Percentiles rank a stretch among this genome's conserved stretches.
phyloP scores from a whole-genome alignment of 2,888 invertebrate species.

The Heliconius aoede region DNA sequence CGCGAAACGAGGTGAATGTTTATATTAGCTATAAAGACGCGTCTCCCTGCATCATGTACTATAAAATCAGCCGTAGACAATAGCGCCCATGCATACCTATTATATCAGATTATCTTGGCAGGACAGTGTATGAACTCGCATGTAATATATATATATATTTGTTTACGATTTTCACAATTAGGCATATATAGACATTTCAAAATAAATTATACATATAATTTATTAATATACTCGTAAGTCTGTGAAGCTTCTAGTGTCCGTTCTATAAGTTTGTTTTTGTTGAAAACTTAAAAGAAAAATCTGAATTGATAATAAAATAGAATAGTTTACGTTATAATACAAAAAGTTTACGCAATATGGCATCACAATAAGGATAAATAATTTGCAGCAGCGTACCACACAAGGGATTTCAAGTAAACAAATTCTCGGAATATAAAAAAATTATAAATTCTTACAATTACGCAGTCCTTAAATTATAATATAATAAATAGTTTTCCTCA shows the following conservation, averaged over 20 bases:
- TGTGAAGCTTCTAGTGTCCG: not conserved
- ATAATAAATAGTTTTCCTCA: conserved; percentile 33
- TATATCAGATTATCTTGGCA: conserved; percentile 12
- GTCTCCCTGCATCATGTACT: conserved; percentile 10
- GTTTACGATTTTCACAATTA: not conserved
- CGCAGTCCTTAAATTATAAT: conserved; percentile 4
- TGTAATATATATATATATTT: not conserved
- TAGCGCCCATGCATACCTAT: conserved; percentile 10
- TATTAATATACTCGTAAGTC: not conserved
- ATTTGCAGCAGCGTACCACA: not conserved
- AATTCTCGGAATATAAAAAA: conserved; percentile 4
- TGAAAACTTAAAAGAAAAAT: not conserved
- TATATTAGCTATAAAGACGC: conserved; percentile 13
- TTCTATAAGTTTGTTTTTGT: not conserved
- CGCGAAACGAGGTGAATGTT: conserved; percentile 8
- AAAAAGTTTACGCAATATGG: not conserved
- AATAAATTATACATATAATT: too few relatives aligned
- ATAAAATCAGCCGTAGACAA: conserved; percentile 13
- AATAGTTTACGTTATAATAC: not conserved
- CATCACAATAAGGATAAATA: conserved; percentile 13
- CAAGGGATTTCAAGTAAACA: conserved; percentile 4
- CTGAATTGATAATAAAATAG: not conserved
- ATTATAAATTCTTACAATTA: conserved; percentile 31
- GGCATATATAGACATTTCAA: not conserved
- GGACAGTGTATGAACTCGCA: not conserved